Base-by-base conservation (phyloP, 2,888 invertebrate species). In the Ypsolopha sequella region DNA sequence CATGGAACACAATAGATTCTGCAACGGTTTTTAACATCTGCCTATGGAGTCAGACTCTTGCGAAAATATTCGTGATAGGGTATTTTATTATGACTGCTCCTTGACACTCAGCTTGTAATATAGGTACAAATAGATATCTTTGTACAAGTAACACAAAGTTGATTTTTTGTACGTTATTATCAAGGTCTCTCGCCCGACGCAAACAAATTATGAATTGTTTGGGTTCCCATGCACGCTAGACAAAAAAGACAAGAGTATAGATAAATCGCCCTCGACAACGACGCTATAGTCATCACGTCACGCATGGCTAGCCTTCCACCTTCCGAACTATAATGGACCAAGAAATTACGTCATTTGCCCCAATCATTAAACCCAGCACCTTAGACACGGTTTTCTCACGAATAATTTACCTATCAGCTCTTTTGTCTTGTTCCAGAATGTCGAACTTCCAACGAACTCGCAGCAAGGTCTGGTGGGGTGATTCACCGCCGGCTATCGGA, bases 391-490 rank as follows among this genome's bases (percentile, higher is more conserved):
- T 59, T 61, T 82, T 85, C 82, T 75, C 81, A 84, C 80, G 79
- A 70, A 64, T 74, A 68, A 76, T 68, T 69, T 66, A 66, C 63
- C 57, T 64, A 62, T 59, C 55, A 51, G 57, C 24, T 24, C 24
- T 24, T 24, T 24, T 24, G 24, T 24, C 74, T 72, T 49, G 48
- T 81, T 76, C 58, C 78, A 85, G 84, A 74, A 91, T 91, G 91
- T 88, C 89, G 52, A 90, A 90, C 71, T 91, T 91, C 70, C 90
- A 90, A 79, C 84, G 91, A 62, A 89, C 89, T 57, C 88, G 89
- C 57, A 91, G 91, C 73, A 91, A 91, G 75, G 91, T 91, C 9
- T 91, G 91, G 91, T 91, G 91, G 90, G 89, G 88, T 53, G 88
- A 87, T 65, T 75, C 84, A 60, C 80, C 84, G 58, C 78, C 77